Percentiles rank a stretch among this genome's conserved stretches.
phyloP scores from a whole-genome alignment of 2,797 vertebrate species.

The Alcedo quadribrachys region DNA sequence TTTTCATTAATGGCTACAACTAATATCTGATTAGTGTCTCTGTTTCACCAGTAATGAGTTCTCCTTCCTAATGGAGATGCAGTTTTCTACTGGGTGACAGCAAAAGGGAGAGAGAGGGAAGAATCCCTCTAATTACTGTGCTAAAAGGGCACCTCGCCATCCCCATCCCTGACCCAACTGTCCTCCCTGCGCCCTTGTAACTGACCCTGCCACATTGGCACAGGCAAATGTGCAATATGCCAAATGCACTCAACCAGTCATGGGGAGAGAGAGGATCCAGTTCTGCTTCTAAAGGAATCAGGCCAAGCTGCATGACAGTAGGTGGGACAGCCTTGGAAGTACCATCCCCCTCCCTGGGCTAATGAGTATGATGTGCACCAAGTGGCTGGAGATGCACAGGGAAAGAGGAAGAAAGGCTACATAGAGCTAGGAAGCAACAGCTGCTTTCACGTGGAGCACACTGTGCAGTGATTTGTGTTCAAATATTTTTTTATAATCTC shows the following conservation, averaged over 20 bases:
- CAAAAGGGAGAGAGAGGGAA: not conserved
- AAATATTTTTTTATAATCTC: not conserved
- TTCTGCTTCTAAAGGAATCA: not conserved
- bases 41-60: constrained; percentile 25
- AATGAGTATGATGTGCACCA: not conserved
- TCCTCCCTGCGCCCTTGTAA: not conserved
- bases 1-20: constrained; percentile 42
- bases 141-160: rapidly evolving
- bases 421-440: rapidly evolving
- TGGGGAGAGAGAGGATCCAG: not conserved
- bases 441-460: not conserved
- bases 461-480: not conserved
- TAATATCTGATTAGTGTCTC: constrained; percentile 44
- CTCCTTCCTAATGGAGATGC: not conserved
- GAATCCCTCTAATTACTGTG: not conserved
- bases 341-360: not conserved
- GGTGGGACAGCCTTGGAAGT: not conserved
- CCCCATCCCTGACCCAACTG: rapidly evolving
- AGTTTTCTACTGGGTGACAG: not conserved
- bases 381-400: not conserved
- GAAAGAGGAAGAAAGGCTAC: not conserved
- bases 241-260: not conserved
- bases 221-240: rapidly evolving
- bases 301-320: not conserved
- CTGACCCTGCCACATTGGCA: not conserved